Evolutionary conservation across 2,888 invertebrate species (phyloP).

Genomic region (Linhomoeus sp.): DNA sequence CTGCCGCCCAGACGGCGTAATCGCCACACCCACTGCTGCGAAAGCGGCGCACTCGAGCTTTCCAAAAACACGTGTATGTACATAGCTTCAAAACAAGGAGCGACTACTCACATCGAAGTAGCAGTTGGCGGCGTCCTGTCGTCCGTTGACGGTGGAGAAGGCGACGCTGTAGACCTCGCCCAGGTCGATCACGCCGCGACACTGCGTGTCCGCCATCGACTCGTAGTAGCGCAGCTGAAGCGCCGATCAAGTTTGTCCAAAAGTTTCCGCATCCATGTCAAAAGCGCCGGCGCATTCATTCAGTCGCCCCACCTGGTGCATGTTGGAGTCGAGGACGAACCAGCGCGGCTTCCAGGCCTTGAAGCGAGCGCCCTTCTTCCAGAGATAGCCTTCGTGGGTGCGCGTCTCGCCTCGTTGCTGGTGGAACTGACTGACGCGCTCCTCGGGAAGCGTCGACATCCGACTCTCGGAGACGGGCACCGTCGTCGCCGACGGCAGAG

Average conservation of each 20-base stretch:
- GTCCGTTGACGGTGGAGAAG: conserved; percentile 35
- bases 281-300: no score
- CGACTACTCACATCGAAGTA: neutral
- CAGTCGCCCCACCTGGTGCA: conserved; percentile 43
- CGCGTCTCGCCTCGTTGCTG: conserved; percentile 45
- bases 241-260: neutral
- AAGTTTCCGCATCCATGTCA: neutral
- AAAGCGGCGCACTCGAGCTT: no score
- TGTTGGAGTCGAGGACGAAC: conserved; percentile 92
- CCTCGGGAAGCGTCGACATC: neutral
- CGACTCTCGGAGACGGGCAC: neutral
- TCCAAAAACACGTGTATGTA: no score
- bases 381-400: conserved; percentile 80
- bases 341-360: conserved; percentile 96
- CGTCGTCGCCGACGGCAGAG: neutral
- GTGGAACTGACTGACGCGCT: conserved; percentile 28
- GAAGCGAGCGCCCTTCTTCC: conserved; percentile 71
- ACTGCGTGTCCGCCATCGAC: conserved; percentile 75
- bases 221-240: conserved; percentile 75
- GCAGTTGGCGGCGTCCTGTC: neutral
- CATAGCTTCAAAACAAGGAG: no score
- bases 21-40: no score
- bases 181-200: conserved; percentile 81
- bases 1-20: no score
- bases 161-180: conserved; percentile 81